Base-by-base conservation (phyloP, 2,888 invertebrate genomes). In the Carabus problematicus region DNA sequence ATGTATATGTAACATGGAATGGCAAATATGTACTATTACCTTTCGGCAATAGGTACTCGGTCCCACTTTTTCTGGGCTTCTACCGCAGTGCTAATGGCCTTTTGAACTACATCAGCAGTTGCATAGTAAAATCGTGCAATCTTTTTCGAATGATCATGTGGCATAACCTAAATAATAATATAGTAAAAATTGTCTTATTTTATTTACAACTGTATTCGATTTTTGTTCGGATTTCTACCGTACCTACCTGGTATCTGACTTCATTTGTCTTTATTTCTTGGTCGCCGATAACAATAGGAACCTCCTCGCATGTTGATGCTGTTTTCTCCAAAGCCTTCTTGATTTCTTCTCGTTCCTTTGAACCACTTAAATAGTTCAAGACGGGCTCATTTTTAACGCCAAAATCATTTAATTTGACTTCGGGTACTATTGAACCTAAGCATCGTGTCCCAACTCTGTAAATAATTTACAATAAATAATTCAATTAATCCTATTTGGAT, bases 241-340 rank as follows among this genome's bases (percentile, higher is more conserved):
- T 14, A 64, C 41, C 29, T 72, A 89, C 90, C 88, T 98, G 98
- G 79, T 91, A 90, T 75, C 86, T 86, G 63, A 90, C 89, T 76
- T 89, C 86, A 70, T 91, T 87, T 0, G 93, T 93, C 75, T 87
- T 87, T 75, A 92, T 89, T 78, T 91, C 91, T 81, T 98, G 88
- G 74, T 92, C 91, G n/a, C 97, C 98, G 79, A 99, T 95, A n/a
- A 98, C 89, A 79, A 99, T 92, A 8, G 99, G 98, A 71, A 98
- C 89, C 74, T 98, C 97, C 77, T 92, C 91, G 70, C 89, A 88
- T 68, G 84, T 84, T 19, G 83, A 81, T 9, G 89, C 84, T 72
- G 89, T 87, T 71, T 88, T 83, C 71, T 88, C 83, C 49, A 98
- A 82, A 55, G 91, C 91, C 60, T 85, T 84, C 73, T 89, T 86